phyloP scores from a whole-genome alignment of 2,888 invertebrate species.

The Stenolophus ochropezus region DNA sequence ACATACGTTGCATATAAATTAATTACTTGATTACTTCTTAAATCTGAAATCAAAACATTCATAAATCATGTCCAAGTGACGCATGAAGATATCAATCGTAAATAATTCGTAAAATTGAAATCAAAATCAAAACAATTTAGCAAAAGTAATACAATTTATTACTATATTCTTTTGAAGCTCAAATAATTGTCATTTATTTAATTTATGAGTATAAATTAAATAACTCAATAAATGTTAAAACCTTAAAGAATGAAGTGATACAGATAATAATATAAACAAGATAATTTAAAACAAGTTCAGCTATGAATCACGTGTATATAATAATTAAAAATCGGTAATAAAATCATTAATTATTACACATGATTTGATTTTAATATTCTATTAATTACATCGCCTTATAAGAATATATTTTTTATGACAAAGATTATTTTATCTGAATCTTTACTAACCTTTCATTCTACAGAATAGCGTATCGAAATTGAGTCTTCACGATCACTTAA shows the following conservation, averaged over 20 bases:
- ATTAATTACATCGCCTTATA: neutral
- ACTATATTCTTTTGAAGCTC: no score
- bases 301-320: slow-evolving; percentile 3
- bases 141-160: neutral
- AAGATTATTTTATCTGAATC: neutral
- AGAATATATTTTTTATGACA: neutral
- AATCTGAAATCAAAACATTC: slow-evolving; percentile 37
- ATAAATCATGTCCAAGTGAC: slow-evolving; percentile 39
- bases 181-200: no score
- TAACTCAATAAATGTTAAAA: neutral
- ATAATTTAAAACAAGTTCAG: slow-evolving; percentile 25
- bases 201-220: no score
- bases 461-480: no score
- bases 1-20: slow-evolving; percentile 12
- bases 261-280: slow-evolving; percentile 33
- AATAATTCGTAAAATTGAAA: slow-evolving; percentile 37
- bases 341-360: slow-evolving; percentile 17
- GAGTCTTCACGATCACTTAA: no score
- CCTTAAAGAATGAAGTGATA: neutral
- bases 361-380: neutral
- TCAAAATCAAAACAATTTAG: neutral
- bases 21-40: slow-evolving; percentile 10
- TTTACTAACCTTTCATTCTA: neutral
- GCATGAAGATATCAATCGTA: slow-evolving; percentile 25
- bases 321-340: slow-evolving; percentile 27